These are phyloP conservation scores for Mirounga angustirostris DNA, from an alignment of 2,113 vertebrate genomes.

Conservation along the genomic window DNA sequence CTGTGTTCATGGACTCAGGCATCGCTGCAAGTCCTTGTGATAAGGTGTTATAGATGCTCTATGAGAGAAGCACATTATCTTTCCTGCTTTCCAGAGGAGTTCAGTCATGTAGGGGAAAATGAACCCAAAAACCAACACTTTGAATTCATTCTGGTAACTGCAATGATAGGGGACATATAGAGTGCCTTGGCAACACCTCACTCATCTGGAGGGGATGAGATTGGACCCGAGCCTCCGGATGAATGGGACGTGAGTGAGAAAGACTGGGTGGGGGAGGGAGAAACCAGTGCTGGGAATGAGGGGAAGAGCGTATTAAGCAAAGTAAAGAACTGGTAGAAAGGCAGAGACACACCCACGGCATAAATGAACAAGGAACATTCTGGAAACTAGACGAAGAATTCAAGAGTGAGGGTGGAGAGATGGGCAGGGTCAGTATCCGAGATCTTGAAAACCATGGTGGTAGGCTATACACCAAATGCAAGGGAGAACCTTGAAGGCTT, in stretches of 20 bases:
- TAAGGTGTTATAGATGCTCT: not conserved
- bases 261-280: not conserved
- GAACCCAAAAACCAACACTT: not conserved
- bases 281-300: not conserved
- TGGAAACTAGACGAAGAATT: not conserved
- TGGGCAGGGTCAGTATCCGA: not conserved
- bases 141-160: too few species aligned
- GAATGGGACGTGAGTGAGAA: not conserved
- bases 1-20: not conserved
- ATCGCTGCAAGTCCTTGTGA: not conserved
- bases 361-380: not conserved
- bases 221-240: too few species aligned
- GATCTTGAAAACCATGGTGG: not conserved
- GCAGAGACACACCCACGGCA: not conserved
- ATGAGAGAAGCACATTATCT: not conserved
- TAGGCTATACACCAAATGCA: not conserved
- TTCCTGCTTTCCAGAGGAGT: not conserved
- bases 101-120: not conserved
- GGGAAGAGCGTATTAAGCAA: not conserved
- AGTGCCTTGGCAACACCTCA: not conserved
- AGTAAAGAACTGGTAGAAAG: not conserved
- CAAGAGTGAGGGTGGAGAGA: too few species aligned
- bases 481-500: not conserved
- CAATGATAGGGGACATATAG: not conserved
- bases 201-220: not conserved